phyloP scores from a whole-genome alignment of 1,140 invertebrate genomes.

The Tetramorium simillimum region DNA sequence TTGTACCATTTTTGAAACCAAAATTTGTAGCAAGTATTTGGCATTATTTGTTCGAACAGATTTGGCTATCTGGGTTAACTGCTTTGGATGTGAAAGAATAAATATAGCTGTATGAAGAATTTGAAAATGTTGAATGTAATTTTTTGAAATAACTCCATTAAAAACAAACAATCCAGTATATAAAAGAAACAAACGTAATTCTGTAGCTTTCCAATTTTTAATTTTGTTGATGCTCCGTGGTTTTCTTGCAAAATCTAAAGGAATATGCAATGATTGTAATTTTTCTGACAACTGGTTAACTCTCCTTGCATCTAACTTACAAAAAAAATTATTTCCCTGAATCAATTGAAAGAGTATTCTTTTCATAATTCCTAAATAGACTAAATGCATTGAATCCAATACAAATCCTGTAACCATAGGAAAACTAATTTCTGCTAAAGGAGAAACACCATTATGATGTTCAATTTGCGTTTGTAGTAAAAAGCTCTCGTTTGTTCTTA shows the following conservation, averaged over 20 bases:
- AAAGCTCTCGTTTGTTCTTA: background rate
- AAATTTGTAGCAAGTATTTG: too few species aligned
- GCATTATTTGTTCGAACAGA: too few species aligned
- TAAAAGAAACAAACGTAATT: background rate
- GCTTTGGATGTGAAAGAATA: slow-evolving; percentile 8
- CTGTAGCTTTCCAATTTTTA: slow-evolving; percentile 18
- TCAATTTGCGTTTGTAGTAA: background rate
- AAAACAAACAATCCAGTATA: slow-evolving; percentile 15
- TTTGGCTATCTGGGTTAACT: too few species aligned
- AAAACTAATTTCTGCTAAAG: slow-evolving; percentile 18
- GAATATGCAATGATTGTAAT: slow-evolving; percentile 4
- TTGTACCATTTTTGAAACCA: too few species aligned
- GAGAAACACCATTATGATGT: background rate
- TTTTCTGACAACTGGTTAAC: background rate
- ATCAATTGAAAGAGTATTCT: slow-evolving; percentile 1
- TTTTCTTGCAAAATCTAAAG: slow-evolving; percentile 16
- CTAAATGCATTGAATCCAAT: slow-evolving; percentile 21
- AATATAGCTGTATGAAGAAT: slow-evolving; percentile 2
- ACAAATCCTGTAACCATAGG: slow-evolving; percentile 14
- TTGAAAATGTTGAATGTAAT: background rate
- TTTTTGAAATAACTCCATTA: slow-evolving; percentile 4
- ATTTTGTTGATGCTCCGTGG: background rate
- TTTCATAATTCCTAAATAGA: slow-evolving; percentile 16
- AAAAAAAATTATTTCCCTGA: slow-evolving; percentile 28
- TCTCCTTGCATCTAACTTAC: slow-evolving; percentile 5